Conservation (phyloP, 2,113 vertebrate genomes). For the Pristiophorus japonicus region DNA sequence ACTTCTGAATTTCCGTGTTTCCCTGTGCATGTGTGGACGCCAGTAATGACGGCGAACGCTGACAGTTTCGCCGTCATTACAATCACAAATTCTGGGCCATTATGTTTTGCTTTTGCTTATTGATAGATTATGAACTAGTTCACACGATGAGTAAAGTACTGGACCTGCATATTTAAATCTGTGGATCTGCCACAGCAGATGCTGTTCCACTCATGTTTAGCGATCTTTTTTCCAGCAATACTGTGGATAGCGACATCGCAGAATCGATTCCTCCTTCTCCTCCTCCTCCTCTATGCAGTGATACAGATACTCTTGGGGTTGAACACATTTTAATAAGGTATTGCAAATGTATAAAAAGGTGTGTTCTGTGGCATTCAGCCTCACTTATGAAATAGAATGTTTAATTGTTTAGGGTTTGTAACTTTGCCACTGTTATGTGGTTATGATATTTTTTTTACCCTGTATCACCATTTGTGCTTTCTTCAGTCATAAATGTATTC, state of each 20-base stretch:
- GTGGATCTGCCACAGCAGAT: background rate
- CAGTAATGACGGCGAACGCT: too few species aligned
- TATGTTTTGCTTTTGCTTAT: constrained; percentile 3
- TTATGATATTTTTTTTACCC: background rate
- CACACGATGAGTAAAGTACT: background rate
- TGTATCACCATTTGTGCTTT: background rate
- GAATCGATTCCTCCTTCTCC: background rate
- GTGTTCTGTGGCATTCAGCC: background rate
- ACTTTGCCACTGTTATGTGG: background rate
- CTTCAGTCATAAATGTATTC: background rate
- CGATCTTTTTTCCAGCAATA: background rate
- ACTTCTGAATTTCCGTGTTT: too few species aligned
- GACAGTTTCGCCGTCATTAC: too few species aligned
- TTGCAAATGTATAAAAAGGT: background rate
- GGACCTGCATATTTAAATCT: background rate
- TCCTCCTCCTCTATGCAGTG: background rate
- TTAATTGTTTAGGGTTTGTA: background rate
- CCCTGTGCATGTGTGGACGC: too few species aligned
- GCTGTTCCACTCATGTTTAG: background rate
- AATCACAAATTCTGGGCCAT: too few species aligned
- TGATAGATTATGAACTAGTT: background rate
- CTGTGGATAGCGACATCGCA: background rate
- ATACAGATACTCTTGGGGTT: background rate
- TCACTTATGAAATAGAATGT: background rate
- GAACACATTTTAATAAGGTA: background rate